Evolutionary conservation across 2,888 invertebrate species (phyloP), one percentile per base, ranked within the genome.

Genomic region (Saturnia japonica): DNA sequence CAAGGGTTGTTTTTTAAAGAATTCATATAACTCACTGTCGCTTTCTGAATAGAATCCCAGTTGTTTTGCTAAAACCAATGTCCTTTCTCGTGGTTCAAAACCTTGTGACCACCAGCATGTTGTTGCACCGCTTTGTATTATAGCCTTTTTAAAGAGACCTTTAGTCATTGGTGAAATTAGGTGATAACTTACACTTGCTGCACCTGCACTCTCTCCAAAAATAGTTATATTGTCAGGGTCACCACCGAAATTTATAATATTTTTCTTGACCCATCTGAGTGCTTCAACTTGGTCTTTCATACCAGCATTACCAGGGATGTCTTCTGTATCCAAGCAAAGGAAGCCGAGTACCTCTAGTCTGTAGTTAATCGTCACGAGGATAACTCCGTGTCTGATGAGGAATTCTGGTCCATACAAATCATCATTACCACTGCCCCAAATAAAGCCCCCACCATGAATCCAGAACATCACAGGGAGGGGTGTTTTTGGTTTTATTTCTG

Each of bases 61-160:
- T 71, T 85, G 74, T 71, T 76, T 82, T 0, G 88, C 89, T 12
- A 90, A 73, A 2, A 75, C 71, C 19, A 83, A 51, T 1, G 89
- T 88, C 88, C 83, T 73, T 88, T 95, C 95, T 25, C 94, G 91
- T 0, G 95, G 94, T 40, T 95, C 82, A 11, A 77, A 78, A 0
- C 76, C 87, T 67, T 87, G 88, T 0, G 95, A 91, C 83, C 83
- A 85, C 94, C 95, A 95, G 0, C 94, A 93, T 22, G 95, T 88
- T 0, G 95, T 91, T 0, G 95, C 95, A 0, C 97, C 97, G 77
- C 97, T 97, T 81, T 96, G 96, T 1, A 95, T 91, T 62, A 97
- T 97, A 1, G 95, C 91, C 74, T 86, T 86, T 51, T 84, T 85
- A 40, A 93, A 93, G 0, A 94, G 80, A 1, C 89, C 91, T 81